A percentile compares a stretch with the other conserved stretches of the same genome.
Evolutionary conservation across 1,140 invertebrate species (phyloP).

Genomic region (Papilio glaucus): DNA sequence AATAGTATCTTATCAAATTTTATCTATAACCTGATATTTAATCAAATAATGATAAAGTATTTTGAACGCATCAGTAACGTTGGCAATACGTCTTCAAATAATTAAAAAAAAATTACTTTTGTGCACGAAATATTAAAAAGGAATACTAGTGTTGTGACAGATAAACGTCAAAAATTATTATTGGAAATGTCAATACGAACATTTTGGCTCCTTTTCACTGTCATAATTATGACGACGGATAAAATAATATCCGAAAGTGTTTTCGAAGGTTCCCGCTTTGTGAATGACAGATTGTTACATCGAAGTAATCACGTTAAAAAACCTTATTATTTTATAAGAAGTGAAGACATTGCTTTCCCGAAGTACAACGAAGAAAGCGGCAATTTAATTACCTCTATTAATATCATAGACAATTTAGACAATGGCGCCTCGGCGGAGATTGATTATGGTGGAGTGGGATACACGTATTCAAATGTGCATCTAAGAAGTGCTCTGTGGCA

Average conservation of each 20-base stretch:
- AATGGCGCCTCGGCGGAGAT: slow-evolving; percentile 50
- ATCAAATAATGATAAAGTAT: neutral
- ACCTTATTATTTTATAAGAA: slow-evolving; percentile 48
- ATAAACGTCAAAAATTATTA: neutral
- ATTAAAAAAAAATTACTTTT: neutral
- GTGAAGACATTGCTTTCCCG: slow-evolving; percentile 55
- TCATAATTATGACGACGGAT: slow-evolving; percentile 22
- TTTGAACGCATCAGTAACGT: neutral
- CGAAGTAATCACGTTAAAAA: slow-evolving; percentile 52
- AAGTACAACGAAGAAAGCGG: slow-evolving; percentile 55
- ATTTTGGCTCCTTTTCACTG: slow-evolving; percentile 9
- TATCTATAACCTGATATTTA: neutral
- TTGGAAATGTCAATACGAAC: slow-evolving; percentile 9
- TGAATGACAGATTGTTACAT: slow-evolving; percentile 50
- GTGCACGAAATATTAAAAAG: neutral
- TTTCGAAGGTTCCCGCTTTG: slow-evolving; percentile 44
- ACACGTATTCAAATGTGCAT: slow-evolving; percentile 54
- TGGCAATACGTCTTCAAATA: neutral
- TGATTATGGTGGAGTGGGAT: slow-evolving; percentile 57
- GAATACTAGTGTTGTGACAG: neutral
- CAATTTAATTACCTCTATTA: slow-evolving; percentile 51
- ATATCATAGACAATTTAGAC: slow-evolving; percentile 48
- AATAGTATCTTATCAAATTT: slow-evolving; percentile 2
- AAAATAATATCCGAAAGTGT: slow-evolving; percentile 45
- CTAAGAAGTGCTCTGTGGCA: slow-evolving; percentile 53